Base-by-base conservation (phyloP, 2,797 vertebrate genomes). In the Pipistrellus pygmaeus region DNA sequence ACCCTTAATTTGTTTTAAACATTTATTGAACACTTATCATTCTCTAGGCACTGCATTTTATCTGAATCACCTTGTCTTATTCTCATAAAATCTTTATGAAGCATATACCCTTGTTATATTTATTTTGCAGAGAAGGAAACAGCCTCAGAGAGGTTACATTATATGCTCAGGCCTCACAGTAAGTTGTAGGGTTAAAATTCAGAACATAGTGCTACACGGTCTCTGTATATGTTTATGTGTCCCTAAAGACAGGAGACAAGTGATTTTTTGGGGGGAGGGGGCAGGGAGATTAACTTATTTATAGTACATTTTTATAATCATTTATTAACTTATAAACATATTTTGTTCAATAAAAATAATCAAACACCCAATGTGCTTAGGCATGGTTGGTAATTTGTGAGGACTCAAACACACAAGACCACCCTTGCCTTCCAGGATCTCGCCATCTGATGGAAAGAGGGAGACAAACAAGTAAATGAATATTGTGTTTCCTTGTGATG, bases 111-210 rank as follows among this genome's bases (percentile, higher is more conserved):
- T 64, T 57, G 23, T 92, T 88, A 35, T 75, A 60, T 69, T 92
- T 90, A 80, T 81, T 96, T 93, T 88, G 44, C 71, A 88, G 72
- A 78, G 83, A 80, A 90, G 46, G 48, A 85, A 57, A 80, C 23
- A 25, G 41, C 38, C 53, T 90, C 38, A 60, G 20, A 76, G 75
- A 80, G 21, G 38, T 71, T 66, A 20, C 9, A 5, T 30, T 41
- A 64, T n/a, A 55, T 21, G 27, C 3, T 17, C 13, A 32, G 10
- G 41, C 7, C 30, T 91, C 57, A 38, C 18, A 35, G n/a, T 64
- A 91, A 82, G n/a, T 20, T 13, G 5, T 27, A 13, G 25, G 60
- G 53, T 25, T 57, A 41, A 12, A 55, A 44, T 48, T 68, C 41
- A 92, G 30, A 62, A 30, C 13, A 62, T 14, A 62, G 27, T 62